Evolutionary conservation across 2,888 invertebrate genomes (phyloP).

Genomic region (Linnaemya tessellans): DNA sequence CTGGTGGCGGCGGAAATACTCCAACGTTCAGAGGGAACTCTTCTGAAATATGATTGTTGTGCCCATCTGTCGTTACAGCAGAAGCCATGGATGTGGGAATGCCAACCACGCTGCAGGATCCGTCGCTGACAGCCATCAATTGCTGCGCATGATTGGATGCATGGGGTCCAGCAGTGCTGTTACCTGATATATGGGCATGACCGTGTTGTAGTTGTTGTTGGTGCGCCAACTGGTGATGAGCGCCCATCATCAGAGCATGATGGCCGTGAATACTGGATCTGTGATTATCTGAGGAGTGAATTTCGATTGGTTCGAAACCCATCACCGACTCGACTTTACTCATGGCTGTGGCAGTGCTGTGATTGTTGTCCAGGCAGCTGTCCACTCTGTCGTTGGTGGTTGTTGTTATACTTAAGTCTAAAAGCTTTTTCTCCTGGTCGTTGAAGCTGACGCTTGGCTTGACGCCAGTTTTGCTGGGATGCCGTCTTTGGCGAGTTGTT

Average conservation of each 20-base stretch:
- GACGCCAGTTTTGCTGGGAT: conserved; percentile 86
- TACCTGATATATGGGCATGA: conserved; percentile 72
- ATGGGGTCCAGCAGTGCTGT: conserved; percentile 61
- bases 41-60: conserved; percentile 81
- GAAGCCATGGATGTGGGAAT: conserved; percentile 78
- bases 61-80: conserved; percentile 72
- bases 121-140: conserved; percentile 79
- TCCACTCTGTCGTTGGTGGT: conserved; percentile 86
- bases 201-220: conserved; percentile 74
- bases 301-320: conserved; percentile 86
- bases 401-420: conserved; percentile 91
- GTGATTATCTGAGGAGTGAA: conserved; percentile 85
- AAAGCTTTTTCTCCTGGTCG: conserved; percentile 93
- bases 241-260: conserved; percentile 71
- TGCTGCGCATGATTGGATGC: conserved; percentile 76
- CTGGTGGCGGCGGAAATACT: conserved; percentile 85
- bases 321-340: conserved; percentile 84
- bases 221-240: conserved; percentile 72
- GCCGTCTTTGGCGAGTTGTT: conserved; percentile 84
- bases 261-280: conserved; percentile 75
- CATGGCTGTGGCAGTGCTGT: conserved; percentile 84
- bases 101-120: conserved; percentile 80
- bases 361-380: conserved; percentile 86
- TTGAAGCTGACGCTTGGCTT: conserved; percentile 92
- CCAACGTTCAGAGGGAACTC: conserved; percentile 84